Conservation (phyloP, 2,113 vertebrate species). For the Misgurnus mizolepis region DNA sequence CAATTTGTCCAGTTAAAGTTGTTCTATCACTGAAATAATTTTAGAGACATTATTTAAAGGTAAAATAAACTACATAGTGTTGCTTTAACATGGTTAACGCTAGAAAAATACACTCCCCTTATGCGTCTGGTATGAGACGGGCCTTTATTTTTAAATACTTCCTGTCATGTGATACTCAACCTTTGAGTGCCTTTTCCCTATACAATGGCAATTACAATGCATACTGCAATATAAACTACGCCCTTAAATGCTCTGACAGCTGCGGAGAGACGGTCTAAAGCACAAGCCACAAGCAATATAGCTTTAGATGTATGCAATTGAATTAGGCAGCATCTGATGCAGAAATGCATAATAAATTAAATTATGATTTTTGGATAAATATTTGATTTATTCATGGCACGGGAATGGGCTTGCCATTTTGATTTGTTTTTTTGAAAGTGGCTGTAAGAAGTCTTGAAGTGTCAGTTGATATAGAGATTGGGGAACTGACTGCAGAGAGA, state of each 20-base stretch:
- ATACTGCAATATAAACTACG: slow-evolving; percentile 42
- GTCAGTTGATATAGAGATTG: not conserved
- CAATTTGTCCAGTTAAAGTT: too few species aligned
- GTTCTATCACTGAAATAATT: too few species aligned
- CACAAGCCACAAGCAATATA: slow-evolving; percentile 29
- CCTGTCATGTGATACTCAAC: too few species aligned
- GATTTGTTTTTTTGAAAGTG: not conserved
- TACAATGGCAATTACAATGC: too few species aligned
- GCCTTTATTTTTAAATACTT: too few species aligned
- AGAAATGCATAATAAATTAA: slow-evolving; percentile 47
- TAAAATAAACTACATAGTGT: too few species aligned
- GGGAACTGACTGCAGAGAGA: not conserved
- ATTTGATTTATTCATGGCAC: slow-evolving; percentile 44
- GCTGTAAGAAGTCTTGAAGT: slow-evolving; percentile 18
- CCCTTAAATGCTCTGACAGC: slow-evolving; percentile 33
- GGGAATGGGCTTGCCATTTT: not conserved
- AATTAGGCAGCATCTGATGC: slow-evolving; percentile 37
- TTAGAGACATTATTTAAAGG: too few species aligned
- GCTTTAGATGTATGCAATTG: slow-evolving; percentile 10
- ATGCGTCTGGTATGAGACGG: too few species aligned
- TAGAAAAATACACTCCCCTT: too few species aligned
- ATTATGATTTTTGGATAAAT: slow-evolving; percentile 38
- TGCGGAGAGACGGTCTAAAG: slow-evolving; percentile 42
- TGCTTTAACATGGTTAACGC: too few species aligned
- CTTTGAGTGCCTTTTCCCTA: too few species aligned